Percentiles rank a stretch among this genome's conserved stretches.
Evolutionary conservation across 2,797 vertebrate species (phyloP).

Genomic region (Australoheros facetus): DNA sequence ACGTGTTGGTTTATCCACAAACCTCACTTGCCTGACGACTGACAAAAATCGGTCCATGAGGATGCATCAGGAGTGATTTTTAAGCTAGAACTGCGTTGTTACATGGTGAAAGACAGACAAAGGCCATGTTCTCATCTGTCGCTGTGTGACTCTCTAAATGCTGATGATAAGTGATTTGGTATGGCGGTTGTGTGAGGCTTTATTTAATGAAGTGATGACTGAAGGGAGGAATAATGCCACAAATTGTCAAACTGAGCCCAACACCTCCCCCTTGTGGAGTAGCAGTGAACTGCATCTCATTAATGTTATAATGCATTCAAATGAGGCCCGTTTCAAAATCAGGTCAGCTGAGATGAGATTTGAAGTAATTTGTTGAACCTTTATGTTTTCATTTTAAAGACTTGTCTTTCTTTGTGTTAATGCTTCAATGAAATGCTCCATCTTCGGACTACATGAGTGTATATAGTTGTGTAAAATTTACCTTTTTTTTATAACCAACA

Average conservation of each 20-base stretch:
- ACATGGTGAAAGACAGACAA: conserved; percentile 44
- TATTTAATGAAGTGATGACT: conserved; percentile 27
- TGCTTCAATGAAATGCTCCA: background rate
- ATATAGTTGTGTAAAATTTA: background rate
- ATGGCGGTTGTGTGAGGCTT: background rate
- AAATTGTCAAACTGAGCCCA: conserved; percentile 29
- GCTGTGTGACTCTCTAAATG: conserved; percentile 30
- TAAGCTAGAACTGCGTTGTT: background rate
- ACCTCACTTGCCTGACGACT: conserved; percentile 46
- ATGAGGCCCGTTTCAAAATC: conserved; percentile 59
- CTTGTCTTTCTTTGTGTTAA: conserved; percentile 13
- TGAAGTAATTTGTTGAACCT: conserved; percentile 39
- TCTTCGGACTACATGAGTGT: background rate
- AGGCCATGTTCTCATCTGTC: conserved; percentile 38
- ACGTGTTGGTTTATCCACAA: conserved; percentile 68
- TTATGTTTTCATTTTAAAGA: conserved; percentile 16
- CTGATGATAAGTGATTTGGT: conserved; percentile 40
- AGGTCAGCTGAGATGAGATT: conserved; percentile 63
- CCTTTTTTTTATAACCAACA: conserved; percentile 6
- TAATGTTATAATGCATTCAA: conserved; percentile 40
- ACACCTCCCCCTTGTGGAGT: conserved; percentile 58
- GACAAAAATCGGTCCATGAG: conserved; percentile 37
- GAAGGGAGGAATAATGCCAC: background rate
- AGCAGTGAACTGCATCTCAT: conserved; percentile 1
- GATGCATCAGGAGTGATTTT: conserved; percentile 24